Conservation (phyloP, 2,888 invertebrate genomes). For the Monochamus alternatus region DNA sequence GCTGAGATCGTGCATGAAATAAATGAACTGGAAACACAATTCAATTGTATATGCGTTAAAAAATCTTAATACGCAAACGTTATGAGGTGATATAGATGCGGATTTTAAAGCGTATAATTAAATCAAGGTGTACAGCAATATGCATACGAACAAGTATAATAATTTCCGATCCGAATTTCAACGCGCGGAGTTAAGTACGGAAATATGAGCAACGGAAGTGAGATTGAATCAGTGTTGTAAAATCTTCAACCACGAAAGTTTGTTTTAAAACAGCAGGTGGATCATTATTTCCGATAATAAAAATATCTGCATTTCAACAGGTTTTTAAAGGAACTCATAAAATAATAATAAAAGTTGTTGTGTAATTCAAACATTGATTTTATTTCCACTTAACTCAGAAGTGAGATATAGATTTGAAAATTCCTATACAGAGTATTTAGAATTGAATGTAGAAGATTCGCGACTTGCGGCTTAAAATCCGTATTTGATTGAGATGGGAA, state of each 20-base stretch:
- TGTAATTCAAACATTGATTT: conserved; percentile 7
- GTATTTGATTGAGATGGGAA: too few relatives aligned
- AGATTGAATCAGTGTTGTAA: conserved; percentile 53
- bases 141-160: conserved; percentile 14
- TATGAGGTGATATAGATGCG: background rate
- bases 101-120: conserved; percentile 4
- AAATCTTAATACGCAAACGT: too few relatives aligned
- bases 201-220: conserved; percentile 53
- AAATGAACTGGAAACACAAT: too few relatives aligned
- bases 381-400: background rate
- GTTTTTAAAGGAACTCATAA: conserved; percentile 26
- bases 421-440: too few relatives aligned
- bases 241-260: conserved; percentile 47
- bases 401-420: too few relatives aligned
- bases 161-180: conserved; percentile 25
- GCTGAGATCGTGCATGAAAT: too few relatives aligned
- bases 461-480: too few relatives aligned
- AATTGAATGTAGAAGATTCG: too few relatives aligned
- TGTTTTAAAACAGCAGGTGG: conserved; percentile 50
- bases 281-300: conserved; percentile 35
- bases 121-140: conserved; percentile 4
- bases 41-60: too few relatives aligned
- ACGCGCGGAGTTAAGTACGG: conserved; percentile 46
- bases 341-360: conserved; percentile 20
- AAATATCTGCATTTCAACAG: conserved; percentile 41